Base-by-base conservation (phyloP, 2,113 vertebrate genomes). In the Arothron firmamentum region DNA sequence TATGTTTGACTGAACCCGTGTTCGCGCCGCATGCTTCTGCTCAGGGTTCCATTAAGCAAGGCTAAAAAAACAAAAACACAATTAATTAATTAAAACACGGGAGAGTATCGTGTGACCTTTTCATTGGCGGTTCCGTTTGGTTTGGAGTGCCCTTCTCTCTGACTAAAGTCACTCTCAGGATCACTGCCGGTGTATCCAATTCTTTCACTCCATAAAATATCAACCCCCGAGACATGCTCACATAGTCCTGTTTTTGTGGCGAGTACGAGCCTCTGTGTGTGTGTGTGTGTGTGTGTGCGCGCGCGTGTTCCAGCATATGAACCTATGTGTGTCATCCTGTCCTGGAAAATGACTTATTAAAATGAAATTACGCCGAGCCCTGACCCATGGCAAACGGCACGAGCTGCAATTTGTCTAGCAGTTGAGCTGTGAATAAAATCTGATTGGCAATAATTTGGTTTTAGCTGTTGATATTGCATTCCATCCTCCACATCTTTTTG, bases 371-470 rank as follows among this genome's bases (percentile, higher is more conserved):
- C 65, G 81, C 80, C 58, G 86, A 64, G 78, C 87, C 86, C 84
- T 90, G 90, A 91, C 89, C 89, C 91, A 85, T 89, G 74, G 84
- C 86, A 90, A 88, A 88, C 75, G 81, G 88, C 88, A 85, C 72
- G 80, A 83, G 87, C 88, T 25, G 82, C 88, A 91, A 90, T 91
- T 90, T 90, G 91, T 90, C 89, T 87, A 87, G 82, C 86, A 90
- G 88, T 89, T 88, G 88, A 90, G 90, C 87, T 90, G 88, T 91
- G 91, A 90, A 89, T 90, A 90, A 90, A 92, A 90, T 88, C 84
- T 86, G 88, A 91, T 90, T 90, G 88, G 87, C 88, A 90, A 91
- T 91, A 88, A 92, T 91, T 90, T 91, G 77, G 73, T 85, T 89
- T 88, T 21, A 89, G 87, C 83, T 86, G 83, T 90, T 87, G 87